These are phyloP conservation scores for Mugil cephalus DNA, from an alignment of 2,113 vertebrate species.

Conservation along the genomic window DNA sequence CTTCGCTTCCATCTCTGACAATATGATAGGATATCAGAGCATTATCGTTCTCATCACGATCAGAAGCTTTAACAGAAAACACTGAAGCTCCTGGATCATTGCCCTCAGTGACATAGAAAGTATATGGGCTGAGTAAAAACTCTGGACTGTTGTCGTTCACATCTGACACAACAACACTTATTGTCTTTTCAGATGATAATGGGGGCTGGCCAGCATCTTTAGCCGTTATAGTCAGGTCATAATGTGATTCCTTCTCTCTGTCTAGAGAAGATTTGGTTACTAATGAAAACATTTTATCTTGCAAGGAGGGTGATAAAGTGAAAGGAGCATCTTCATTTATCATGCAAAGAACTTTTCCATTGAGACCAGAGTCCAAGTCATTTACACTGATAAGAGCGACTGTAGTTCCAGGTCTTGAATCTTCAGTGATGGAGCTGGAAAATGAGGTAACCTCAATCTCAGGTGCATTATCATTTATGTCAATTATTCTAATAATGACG, in stretches of 20 bases:
- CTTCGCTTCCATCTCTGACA: background rate
- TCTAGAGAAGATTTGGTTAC: slow-evolving; percentile 56
- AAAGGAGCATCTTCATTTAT: slow-evolving; percentile 51
- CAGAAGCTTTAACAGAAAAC: slow-evolving; percentile 60
- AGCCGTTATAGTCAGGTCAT: slow-evolving; percentile 59
- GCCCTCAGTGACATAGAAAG: slow-evolving; percentile 32
- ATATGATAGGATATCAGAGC: slow-evolving; percentile 57
- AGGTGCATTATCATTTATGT: slow-evolving; percentile 59
- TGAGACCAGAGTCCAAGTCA: slow-evolving; percentile 53
- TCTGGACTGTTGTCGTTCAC: slow-evolving; percentile 75
- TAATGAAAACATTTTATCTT: slow-evolving; percentile 66
- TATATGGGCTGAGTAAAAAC: slow-evolving; percentile 58
- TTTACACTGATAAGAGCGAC: slow-evolving; percentile 51
- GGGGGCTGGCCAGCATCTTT: slow-evolving; percentile 60
- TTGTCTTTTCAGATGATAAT: slow-evolving; percentile 49
- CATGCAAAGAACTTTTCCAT: slow-evolving; percentile 63
- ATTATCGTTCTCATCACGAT: slow-evolving; percentile 54
- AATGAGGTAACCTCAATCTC: slow-evolving; percentile 57
- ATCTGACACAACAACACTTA: slow-evolving; percentile 58
- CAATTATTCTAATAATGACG: slow-evolving; percentile 30
- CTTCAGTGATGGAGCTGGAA: slow-evolving; percentile 48
- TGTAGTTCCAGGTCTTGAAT: slow-evolving; percentile 58
- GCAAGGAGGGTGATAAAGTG: slow-evolving; percentile 39
- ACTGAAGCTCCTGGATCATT: slow-evolving; percentile 18
- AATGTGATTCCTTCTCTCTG: slow-evolving; percentile 68